Conservation (phyloP, 1,140 invertebrate species). For the Ceratina japonica region DNA sequence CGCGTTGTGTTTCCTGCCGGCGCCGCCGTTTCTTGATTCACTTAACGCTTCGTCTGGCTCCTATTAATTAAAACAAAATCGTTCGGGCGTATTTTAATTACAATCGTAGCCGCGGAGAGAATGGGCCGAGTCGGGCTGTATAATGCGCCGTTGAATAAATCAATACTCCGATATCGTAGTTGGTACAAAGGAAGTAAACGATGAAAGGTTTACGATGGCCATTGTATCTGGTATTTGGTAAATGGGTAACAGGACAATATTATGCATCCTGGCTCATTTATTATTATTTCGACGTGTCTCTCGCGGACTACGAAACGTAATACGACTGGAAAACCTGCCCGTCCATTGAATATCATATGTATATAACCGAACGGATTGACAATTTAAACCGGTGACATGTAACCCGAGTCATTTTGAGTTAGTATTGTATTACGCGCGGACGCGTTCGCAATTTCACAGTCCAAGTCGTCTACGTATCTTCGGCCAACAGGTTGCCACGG, state of each 20-base stretch:
- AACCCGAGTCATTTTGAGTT: conserved; percentile 5
- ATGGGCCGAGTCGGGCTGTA: not conserved
- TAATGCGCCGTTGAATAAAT: conserved; percentile 27
- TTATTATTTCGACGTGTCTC: conserved; percentile 12
- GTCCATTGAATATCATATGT: not conserved
- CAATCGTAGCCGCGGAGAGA: not conserved
- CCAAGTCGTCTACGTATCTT: not conserved
- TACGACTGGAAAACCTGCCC: too few species aligned
- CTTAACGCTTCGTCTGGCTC: not conserved
- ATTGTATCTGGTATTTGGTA: conserved; percentile 28
- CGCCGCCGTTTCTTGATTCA: not conserved
- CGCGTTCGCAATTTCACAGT: not conserved
- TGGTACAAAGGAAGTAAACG: conserved; percentile 33
- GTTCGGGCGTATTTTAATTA: conserved; percentile 33
- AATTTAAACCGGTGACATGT: not conserved
- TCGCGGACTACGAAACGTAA: not conserved
- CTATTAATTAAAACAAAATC: conserved; percentile 41
- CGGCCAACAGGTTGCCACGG: not conserved
- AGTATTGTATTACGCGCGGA: conserved; percentile 22
- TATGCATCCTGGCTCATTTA: conserved; percentile 7
- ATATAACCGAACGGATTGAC: not conserved
- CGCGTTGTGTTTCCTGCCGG: not conserved
- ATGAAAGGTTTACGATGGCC: conserved; percentile 33
- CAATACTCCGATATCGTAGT: conserved; percentile 33
- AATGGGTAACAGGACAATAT: conserved; percentile 30